These are phyloP conservation scores for Myotis vivesi DNA, from an alignment of 2,797 vertebrate genomes.

Conservation along the genomic window DNA sequence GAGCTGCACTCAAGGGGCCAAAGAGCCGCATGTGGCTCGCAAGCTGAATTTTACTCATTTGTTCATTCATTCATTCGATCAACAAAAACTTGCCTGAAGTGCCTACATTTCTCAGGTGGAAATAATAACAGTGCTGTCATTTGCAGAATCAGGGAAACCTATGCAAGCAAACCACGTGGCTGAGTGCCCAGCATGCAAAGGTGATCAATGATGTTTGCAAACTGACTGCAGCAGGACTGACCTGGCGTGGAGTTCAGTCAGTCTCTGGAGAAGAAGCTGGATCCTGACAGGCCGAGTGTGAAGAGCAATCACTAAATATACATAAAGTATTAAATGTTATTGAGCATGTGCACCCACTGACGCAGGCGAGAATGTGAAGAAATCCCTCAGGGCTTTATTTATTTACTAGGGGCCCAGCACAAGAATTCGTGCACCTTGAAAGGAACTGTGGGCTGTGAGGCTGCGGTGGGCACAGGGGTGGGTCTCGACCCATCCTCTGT, in stretches of 20 bases:
- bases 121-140: not conserved
- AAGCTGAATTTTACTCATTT: not conserved
- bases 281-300: not conserved
- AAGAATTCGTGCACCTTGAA: too few species aligned
- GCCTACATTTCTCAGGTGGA: conserved; percentile 14
- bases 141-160: not conserved
- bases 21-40: too few species aligned
- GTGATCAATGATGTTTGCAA: not conserved
- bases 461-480: too few species aligned
- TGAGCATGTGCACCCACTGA: not conserved
- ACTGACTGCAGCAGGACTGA: not conserved
- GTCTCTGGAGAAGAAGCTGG: not conserved
- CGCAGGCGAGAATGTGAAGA: not conserved
- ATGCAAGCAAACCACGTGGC: not conserved
- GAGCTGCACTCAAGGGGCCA: too few species aligned
- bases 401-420: too few species aligned
- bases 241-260: not conserved
- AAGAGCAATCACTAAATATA: not conserved
- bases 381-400: not conserved
- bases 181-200: not conserved
- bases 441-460: too few species aligned
- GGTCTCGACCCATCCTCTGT: too few species aligned
- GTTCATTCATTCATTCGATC: not conserved
- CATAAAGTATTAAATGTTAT: not conserved
- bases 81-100: not conserved